These are phyloP conservation scores for Baryphthengus martii DNA, from an alignment of 2,113 vertebrate genomes.

Conservation along the genomic window DNA sequence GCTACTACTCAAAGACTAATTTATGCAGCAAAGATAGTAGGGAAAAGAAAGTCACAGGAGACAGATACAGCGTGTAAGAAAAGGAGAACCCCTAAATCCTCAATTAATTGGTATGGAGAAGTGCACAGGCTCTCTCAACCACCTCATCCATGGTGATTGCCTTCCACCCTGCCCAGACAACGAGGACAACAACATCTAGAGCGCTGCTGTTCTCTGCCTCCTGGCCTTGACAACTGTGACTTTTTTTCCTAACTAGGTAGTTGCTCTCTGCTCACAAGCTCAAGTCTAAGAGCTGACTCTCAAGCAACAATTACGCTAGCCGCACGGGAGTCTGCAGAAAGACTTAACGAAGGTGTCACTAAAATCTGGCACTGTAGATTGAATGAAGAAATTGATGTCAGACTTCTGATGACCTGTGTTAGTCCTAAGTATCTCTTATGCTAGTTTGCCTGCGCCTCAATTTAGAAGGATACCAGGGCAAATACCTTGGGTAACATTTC, in stretches of 20 bases:
- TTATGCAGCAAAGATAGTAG: neutral
- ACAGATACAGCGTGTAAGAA: neutral
- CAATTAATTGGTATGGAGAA: neutral
- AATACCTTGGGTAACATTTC: neutral
- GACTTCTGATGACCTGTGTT: neutral
- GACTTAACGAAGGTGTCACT: neutral
- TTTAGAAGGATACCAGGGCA: neutral
- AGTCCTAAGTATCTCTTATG: neutral
- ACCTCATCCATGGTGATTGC: neutral
- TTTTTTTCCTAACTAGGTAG: neutral
- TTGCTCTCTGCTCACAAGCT: neutral
- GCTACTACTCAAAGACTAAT: fast-evolving
- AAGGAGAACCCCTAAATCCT: neutral
- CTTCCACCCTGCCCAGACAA: neutral
- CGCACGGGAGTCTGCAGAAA: neutral
- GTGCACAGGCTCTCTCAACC: neutral
- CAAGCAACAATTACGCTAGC: neutral
- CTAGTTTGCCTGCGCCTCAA: neutral
- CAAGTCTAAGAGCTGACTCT: neutral
- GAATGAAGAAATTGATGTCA: neutral
- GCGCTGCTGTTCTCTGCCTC: fast-evolving
- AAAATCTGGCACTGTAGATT: neutral
- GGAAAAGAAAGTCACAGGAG: neutral
- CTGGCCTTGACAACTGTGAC: neutral
- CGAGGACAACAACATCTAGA: neutral